Conservation (phyloP, 2,888 invertebrate genomes). For the Rutpela maculata region DNA sequence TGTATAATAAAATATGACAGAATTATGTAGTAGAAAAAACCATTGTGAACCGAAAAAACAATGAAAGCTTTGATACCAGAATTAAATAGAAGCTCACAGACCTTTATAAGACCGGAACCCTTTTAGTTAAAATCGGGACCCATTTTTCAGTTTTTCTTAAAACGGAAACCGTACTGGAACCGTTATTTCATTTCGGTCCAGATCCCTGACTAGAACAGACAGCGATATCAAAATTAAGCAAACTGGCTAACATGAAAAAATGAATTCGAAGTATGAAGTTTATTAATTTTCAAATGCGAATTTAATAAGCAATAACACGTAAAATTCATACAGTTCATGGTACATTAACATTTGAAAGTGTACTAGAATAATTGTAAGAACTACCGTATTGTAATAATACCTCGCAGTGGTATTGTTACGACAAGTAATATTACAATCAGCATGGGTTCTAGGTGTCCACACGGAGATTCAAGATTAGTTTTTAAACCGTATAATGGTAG, state of each 20-base stretch:
- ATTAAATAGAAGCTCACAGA: too few relatives aligned
- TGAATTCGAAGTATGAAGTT: neutral
- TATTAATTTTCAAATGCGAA: conserved; percentile 2
- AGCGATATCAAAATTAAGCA: too few relatives aligned
- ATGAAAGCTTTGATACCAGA: too few relatives aligned
- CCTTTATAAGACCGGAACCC: too few relatives aligned
- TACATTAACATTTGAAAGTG: conserved; percentile 41
- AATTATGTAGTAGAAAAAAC: too few relatives aligned
- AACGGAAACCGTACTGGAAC: too few relatives aligned
- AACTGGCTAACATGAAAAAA: neutral
- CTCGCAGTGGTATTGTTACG: conserved; percentile 34
- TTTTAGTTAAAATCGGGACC: too few relatives aligned
- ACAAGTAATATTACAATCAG: conserved; percentile 58
- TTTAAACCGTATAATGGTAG: conserved; percentile 63
- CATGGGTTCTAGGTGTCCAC: conserved; percentile 67
- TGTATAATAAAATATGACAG: too few relatives aligned
- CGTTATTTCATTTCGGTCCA: too few relatives aligned
- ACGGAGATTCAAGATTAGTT: conserved; percentile 67
- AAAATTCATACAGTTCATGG: conserved; percentile 34
- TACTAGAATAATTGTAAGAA: conserved; percentile 25
- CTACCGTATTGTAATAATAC: conserved; percentile 34
- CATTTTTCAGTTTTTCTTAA: too few relatives aligned
- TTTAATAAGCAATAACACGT: conserved; percentile 26
- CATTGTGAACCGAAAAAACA: too few relatives aligned
- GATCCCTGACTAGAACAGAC: too few relatives aligned